Evolutionary conservation across 2,797 vertebrate species (phyloP).

Genomic region (Hybognathus amarus): DNA sequence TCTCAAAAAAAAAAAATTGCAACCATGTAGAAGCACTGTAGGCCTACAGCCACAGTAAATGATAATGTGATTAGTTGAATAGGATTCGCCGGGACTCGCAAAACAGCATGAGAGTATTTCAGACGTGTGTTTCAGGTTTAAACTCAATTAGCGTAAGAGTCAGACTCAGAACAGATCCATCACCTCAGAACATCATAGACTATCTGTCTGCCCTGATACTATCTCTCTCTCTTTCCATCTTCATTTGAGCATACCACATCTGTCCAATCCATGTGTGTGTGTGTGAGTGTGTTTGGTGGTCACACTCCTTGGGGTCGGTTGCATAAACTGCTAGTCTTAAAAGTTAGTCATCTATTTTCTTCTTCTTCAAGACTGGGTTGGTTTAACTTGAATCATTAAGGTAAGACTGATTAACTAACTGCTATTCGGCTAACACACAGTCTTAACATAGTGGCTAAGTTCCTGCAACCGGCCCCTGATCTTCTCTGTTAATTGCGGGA

Average conservation of each 20-base stretch:
- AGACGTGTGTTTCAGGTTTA: slow-evolving; percentile 14
- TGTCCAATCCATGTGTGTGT: slow-evolving; percentile 60
- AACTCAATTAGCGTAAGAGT: slow-evolving; percentile 47
- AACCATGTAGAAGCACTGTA: not conserved
- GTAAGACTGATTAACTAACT: not conserved
- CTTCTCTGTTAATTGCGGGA: slow-evolving; percentile 76
- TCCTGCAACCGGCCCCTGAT: slow-evolving; percentile 56
- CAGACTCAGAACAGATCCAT: slow-evolving; percentile 64
- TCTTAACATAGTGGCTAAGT: not conserved
- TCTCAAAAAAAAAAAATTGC: not conserved
- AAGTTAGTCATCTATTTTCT: not conserved
- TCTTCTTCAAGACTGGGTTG: not conserved
- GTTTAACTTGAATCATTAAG: not conserved
- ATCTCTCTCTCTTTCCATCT: slow-evolving; percentile 65
- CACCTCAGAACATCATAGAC: slow-evolving; percentile 80
- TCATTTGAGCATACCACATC: slow-evolving; percentile 39
- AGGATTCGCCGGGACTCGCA: slow-evolving; percentile 15
- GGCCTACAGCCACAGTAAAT: not conserved
- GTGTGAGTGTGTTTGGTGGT: slow-evolving; percentile 29
- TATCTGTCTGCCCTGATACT: slow-evolving; percentile 77
- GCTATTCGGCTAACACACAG: not conserved
- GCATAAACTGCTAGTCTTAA: not conserved
- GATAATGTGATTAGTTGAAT: slow-evolving; percentile 4
- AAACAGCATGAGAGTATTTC: slow-evolving; percentile 15
- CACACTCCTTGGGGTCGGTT: slow-evolving; percentile 49